phyloP scores from a whole-genome alignment of 2,888 invertebrate species.

The Sesamia inferens region DNA sequence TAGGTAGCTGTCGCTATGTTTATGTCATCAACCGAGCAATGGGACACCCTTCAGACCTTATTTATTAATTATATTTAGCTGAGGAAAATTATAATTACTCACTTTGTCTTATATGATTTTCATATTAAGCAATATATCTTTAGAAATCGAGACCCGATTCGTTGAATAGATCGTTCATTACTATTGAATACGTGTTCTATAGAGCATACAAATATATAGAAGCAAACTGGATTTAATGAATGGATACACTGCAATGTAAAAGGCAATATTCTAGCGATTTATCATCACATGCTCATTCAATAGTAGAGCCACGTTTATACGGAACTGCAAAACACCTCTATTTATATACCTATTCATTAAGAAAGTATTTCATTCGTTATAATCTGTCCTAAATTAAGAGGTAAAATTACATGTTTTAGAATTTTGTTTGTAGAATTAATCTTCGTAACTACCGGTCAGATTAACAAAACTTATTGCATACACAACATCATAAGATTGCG shows the following conservation, averaged over 20 bases:
- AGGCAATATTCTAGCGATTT: constrained; percentile 20
- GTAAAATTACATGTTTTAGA: too few relatives aligned
- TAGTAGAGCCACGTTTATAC: background rate
- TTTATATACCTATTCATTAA: background rate
- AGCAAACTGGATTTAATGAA: constrained; percentile 19
- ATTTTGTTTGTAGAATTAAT: too few relatives aligned
- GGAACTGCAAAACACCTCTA: background rate
- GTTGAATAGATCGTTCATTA: constrained; percentile 20
- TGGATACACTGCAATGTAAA: background rate
- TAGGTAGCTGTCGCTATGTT: constrained; percentile 38
- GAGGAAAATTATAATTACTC: constrained; percentile 29
- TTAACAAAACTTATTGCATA: too few relatives aligned
- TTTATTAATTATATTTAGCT: constrained; percentile 30
- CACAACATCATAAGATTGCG: too few relatives aligned
- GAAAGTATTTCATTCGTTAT: background rate
- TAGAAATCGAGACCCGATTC: background rate
- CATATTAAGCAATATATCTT: background rate
- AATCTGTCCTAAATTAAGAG: background rate
- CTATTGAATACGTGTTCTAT: constrained; percentile 20
- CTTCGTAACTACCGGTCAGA: too few relatives aligned
- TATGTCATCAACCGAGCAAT: constrained; percentile 37
- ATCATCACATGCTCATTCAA: constrained; percentile 8
- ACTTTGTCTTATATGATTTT: background rate
- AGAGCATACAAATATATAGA: background rate
- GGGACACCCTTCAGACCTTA: constrained; percentile 1